Evolutionary conservation across 2,113 vertebrate genomes (phyloP).

Genomic region (Cyanoliseus patagonus): DNA sequence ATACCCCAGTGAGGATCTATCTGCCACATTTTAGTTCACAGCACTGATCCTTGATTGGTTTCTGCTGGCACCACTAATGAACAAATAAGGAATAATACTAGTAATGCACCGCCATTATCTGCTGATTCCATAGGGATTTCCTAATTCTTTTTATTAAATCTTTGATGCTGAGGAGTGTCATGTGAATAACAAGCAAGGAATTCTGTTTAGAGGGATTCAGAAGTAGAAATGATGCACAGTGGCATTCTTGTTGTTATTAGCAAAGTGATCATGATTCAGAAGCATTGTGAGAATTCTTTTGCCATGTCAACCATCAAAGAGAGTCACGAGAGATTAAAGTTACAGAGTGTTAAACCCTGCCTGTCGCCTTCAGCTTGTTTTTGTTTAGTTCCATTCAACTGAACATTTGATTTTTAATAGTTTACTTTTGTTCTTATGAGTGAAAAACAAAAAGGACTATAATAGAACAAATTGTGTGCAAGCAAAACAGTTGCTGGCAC

Average conservation of each 20-base stretch:
- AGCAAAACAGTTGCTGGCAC: conserved; percentile 22
- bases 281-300: conserved; percentile 30
- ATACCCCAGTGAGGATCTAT: background rate
- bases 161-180: background rate
- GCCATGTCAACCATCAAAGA: conserved; percentile 48
- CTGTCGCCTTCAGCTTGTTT: conserved; percentile 27
- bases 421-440: conserved; percentile 32
- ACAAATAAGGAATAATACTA: background rate
- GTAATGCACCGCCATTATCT: background rate
- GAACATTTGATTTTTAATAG: conserved; percentile 54
- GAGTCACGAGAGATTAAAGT: conserved; percentile 47
- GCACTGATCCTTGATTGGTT: background rate
- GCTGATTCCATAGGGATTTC: background rate
- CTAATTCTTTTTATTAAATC: background rate
- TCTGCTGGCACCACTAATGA: background rate
- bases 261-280: conserved; percentile 25
- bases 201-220: background rate
- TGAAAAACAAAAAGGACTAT: conserved; percentile 47
- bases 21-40: background rate
- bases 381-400: conserved; percentile 64
- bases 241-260: background rate
- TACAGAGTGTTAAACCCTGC: conserved; percentile 15
- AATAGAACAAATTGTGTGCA: conserved; percentile 37
- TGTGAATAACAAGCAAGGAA: background rate
- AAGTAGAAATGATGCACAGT: background rate